Percentiles rank a stretch among this genome's conserved stretches.
phyloP scores from a whole-genome alignment of 2,888 invertebrate genomes.

The Falcaria lacertinaria region DNA sequence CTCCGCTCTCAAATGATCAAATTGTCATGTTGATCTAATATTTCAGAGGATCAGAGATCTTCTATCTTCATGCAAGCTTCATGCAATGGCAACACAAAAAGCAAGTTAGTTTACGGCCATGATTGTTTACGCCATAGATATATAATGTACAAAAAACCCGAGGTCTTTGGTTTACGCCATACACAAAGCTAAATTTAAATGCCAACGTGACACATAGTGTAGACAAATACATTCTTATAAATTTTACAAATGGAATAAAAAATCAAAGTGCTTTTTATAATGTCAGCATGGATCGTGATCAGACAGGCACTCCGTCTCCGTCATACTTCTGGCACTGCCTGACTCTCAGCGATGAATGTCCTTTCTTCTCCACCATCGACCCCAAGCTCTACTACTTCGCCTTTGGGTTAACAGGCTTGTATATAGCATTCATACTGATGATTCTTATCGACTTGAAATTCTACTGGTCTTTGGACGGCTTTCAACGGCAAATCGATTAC shows the following conservation, averaged over 20 bases:
- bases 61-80: too few relatives aligned
- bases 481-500: slow-evolving; percentile 47
- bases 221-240: background rate
- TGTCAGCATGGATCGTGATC: slow-evolving; percentile 28
- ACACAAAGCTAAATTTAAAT: background rate
- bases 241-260: slow-evolving; percentile 5
- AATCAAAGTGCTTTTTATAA: slow-evolving; percentile 10
- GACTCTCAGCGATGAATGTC: slow-evolving; percentile 50
- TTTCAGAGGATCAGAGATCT: too few relatives aligned
- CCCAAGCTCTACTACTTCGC: slow-evolving; percentile 54
- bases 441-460: slow-evolving; percentile 52
- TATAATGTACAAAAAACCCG: too few relatives aligned
- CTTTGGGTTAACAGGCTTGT: slow-evolving; percentile 40
- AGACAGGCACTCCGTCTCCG: slow-evolving; percentile 19
- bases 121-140: too few relatives aligned
- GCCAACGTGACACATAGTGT: background rate
- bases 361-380: slow-evolving; percentile 43
- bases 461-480: slow-evolving; percentile 51
- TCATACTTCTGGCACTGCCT: slow-evolving; percentile 64
- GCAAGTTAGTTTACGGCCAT: too few relatives aligned
- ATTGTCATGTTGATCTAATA: too few relatives aligned
- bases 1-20: too few relatives aligned
- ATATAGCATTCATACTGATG: slow-evolving; percentile 41
- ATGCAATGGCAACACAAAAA: too few relatives aligned
- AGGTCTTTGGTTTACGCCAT: too few relatives aligned